Evolutionary conservation across 2,888 invertebrate genomes (phyloP).

Genomic region (Cataglyphis rosenhaueri): DNA sequence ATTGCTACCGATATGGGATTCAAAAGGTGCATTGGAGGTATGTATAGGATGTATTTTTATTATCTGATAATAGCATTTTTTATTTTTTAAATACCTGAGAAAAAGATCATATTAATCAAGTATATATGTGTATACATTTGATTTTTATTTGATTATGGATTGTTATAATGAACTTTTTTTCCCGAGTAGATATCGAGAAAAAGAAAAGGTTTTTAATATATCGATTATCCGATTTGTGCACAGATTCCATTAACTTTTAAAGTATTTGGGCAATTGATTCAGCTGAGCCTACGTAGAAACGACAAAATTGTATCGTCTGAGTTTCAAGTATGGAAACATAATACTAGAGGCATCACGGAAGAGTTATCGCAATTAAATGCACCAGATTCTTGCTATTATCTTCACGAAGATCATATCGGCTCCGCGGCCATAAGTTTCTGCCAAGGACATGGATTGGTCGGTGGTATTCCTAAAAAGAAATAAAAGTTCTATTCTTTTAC

Average conservation of each 20-base stretch:
- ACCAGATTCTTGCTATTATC: conserved; percentile 88
- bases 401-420: conserved; percentile 87
- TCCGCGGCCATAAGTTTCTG: conserved; percentile 91
- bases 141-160: background rate
- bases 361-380: conserved; percentile 75
- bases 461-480: conserved; percentile 72
- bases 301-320: conserved; percentile 87
- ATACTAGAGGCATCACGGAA: conserved; percentile 82
- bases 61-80: background rate
- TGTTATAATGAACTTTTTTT: no score
- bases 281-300: conserved; percentile 89
- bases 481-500: background rate
- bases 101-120: background rate
- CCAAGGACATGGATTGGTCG: conserved; percentile 88
- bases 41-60: background rate
- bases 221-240: conserved; percentile 53
- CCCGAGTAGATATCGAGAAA: no score
- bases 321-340: conserved; percentile 88
- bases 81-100: background rate
- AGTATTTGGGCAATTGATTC: conserved; percentile 85
- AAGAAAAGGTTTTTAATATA: no score
- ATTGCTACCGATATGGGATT: conserved; percentile 73
- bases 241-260: conserved; percentile 80
- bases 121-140: background rate
- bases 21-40: conserved; percentile 66